A percentile compares a stretch with the other conserved stretches of the same genome.
Conservation (phyloP, 2,797 vertebrate genomes). For the Linurgus olivaceus region DNA sequence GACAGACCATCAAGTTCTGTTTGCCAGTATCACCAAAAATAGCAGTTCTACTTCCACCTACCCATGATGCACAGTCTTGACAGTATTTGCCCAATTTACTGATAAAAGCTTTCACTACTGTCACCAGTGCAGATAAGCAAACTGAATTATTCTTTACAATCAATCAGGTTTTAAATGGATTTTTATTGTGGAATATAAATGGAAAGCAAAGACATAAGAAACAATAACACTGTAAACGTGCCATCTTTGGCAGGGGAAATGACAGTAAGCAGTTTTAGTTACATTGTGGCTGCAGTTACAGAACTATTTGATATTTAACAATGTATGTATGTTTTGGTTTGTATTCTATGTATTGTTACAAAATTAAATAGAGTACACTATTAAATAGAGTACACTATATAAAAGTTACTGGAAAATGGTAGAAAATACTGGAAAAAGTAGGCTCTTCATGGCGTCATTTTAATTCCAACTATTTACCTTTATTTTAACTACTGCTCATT, state of each 20-base stretch:
- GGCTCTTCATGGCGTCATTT: neutral
- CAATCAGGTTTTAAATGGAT: neutral
- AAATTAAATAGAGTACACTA: neutral
- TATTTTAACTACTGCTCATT: neutral
- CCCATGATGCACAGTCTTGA: neutral
- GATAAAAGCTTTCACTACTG: neutral
- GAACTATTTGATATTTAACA: neutral
- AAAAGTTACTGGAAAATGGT: neutral
- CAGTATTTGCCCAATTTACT: neutral
- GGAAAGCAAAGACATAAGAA: neutral
- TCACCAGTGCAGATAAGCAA: neutral
- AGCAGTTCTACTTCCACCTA: neutral
- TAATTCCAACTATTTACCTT: neutral
- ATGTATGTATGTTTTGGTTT: neutral
- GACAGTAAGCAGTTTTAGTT: neutral
- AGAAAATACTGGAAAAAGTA: neutral
- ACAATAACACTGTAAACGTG: neutral
- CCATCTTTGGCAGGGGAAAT: neutral
- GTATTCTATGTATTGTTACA: neutral
- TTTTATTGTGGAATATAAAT: neutral
- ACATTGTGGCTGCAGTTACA: neutral
- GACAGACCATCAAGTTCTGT: neutral
- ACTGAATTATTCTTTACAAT: neutral
- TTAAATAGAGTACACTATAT: neutral
- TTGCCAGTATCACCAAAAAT: neutral